Base-by-base conservation (phyloP, 2,888 invertebrate species). In the Anthoptus insignis region DNA sequence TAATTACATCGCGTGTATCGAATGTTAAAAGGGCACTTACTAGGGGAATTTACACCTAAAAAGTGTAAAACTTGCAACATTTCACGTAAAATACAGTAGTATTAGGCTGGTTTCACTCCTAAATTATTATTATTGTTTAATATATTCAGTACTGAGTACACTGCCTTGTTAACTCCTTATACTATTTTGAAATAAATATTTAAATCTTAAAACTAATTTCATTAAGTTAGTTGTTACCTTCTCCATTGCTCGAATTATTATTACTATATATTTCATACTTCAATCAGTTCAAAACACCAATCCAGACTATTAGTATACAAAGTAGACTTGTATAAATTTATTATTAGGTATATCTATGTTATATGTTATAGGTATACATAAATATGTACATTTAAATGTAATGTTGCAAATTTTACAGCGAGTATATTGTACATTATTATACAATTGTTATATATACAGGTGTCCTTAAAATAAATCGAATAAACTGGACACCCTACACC, bases 11-110 rank as follows among this genome's bases (percentile, higher is more conserved):
- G 39, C 37, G 56, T 52, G 42, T 52, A 37, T 75, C 54, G 68
- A 73, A 73, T 71, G 78, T 83, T 80, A 81, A 84, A 90, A 91
- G 91, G 91, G 79, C 91, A 91, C 91, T 90, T 91, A 81, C 84
- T 83, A 85, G 82, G 81, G 83, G 75, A 80, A 71, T 59, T 50
- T 22, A 59, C 16, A 66, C 22, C 42, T 53, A 53, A 53, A 11
- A n/a, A 39, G 27, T 60, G 60, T 63, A 58, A 61, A 66, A 66
- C 54, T 72, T 70, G 70, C 70, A 71, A 74, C 63, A 71, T 59
- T 65, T 45, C 24, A 47, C 7, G 47, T 22, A 47, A n/a, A 22
- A 45, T 45, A 45, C 14, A 6, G 21, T 45, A n/a, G 34, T 47
- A 29, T 32, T 58, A 47, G 45, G 45, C 45, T 42, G 13, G 29